phyloP scores from a whole-genome alignment of 2,113 vertebrate genomes.

The Pongo abelii region DNA sequence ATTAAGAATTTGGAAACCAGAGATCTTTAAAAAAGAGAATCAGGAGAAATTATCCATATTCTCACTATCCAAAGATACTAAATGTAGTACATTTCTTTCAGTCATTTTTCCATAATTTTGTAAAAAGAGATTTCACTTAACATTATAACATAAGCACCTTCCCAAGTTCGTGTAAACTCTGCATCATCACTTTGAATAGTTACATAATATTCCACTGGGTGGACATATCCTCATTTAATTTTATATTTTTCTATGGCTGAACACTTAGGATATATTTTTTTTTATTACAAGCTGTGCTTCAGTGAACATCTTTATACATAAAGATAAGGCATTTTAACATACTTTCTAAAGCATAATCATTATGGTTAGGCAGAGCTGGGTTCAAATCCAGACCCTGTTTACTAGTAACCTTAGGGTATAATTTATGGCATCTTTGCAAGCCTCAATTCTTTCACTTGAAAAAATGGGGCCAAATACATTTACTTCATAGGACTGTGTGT shows the following conservation, averaged over 20 bases:
- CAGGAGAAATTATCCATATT: not conserved
- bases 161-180: not conserved
- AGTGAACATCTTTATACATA: not conserved
- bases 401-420: not conserved
- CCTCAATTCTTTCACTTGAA: not conserved
- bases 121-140: slow-evolving; percentile 8
- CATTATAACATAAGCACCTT: not conserved
- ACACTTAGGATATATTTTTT: not conserved
- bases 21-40: not conserved
- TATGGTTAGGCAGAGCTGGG: not conserved
- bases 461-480: not conserved
- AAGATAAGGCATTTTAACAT: not conserved
- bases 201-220: not conserved
- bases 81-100: not conserved
- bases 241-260: not conserved
- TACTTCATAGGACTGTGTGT: not conserved
- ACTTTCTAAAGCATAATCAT: not conserved
- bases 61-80: not conserved
- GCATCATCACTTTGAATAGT: not conserved
- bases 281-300: not conserved
- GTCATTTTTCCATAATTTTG: not conserved
- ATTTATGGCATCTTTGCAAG: not conserved
- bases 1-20: not conserved
- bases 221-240: not conserved
- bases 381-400: not conserved